phyloP scores from a whole-genome alignment of 2,797 vertebrate genomes.

The Buceros bicornis region DNA sequence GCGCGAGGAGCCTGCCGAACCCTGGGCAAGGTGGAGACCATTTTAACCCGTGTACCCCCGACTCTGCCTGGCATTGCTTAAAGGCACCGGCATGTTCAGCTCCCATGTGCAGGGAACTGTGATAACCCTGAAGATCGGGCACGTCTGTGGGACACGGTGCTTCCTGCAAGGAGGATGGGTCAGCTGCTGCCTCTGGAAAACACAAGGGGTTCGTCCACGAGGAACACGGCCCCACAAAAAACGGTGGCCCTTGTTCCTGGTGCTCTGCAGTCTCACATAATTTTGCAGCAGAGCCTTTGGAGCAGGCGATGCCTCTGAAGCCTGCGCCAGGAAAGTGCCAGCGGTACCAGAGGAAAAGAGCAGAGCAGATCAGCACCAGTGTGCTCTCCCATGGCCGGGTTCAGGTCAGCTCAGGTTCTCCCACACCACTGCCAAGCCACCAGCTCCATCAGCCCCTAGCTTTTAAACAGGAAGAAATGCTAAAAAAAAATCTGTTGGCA shows the following conservation, averaged over 20 bases:
- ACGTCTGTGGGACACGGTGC: not conserved
- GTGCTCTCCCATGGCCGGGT: too few relatives aligned
- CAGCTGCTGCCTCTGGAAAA: not conserved
- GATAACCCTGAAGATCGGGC: not conserved
- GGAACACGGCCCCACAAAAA: not conserved
- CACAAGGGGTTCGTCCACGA: accelerated
- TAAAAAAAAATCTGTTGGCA: not conserved
- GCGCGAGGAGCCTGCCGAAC: not conserved
- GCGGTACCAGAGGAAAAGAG: not conserved
- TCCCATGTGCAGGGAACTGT: not conserved
- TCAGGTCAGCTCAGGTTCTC: too few relatives aligned
- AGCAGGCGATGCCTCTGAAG: not conserved
- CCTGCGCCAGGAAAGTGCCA: not conserved
- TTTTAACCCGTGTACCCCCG: accelerated
- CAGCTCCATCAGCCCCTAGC: not conserved
- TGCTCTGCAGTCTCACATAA: not conserved
- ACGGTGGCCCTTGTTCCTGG: accelerated
- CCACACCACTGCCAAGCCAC: too few relatives aligned
- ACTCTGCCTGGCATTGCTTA: too few relatives aligned
- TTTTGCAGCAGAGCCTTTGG: not conserved
- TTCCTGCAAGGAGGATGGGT: not conserved
- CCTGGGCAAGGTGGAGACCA: not conserved
- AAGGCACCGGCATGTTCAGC: accelerated
- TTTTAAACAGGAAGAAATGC: not conserved
- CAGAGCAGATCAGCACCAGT: not conserved